A percentile compares a stretch with the other conserved stretches of the same genome.
These are phyloP conservation scores for Euplexia lucipara DNA, from an alignment of 2,888 invertebrate genomes.

Conservation along the genomic window DNA sequence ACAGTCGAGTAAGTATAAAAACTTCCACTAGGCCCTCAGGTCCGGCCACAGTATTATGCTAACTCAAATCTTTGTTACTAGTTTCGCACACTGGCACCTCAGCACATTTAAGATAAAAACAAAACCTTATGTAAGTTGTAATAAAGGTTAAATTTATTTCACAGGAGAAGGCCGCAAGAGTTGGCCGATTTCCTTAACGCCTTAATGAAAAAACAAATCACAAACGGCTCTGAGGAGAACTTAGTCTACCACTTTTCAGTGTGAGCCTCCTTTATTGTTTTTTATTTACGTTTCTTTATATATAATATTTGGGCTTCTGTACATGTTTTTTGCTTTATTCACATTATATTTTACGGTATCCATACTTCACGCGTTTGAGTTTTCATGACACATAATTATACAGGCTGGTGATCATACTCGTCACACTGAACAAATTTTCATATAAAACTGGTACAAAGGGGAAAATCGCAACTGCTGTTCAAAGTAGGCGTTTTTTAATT, in stretches of 20 bases:
- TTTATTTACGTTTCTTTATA: conserved; percentile 74
- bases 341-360: conserved; percentile 3
- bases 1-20: too few relatives aligned
- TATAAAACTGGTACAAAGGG: neutral
- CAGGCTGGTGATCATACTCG: conserved; percentile 10
- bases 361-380: neutral
- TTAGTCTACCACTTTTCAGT: conserved; percentile 91
- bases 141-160: conserved; percentile 81
- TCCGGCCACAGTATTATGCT: conserved; percentile 13
- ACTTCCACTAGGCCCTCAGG: neutral
- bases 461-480: too few relatives aligned
- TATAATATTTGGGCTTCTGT: conserved; percentile 67
- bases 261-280: conserved; percentile 86
- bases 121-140: conserved; percentile 41
- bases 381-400: neutral
- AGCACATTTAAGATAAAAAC: conserved; percentile 17
- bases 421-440: neutral
- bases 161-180: conserved; percentile 90
- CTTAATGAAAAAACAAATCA: conserved; percentile 85
- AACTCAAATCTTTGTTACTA: conserved; percentile 18
- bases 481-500: too few relatives aligned
- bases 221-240: conserved; percentile 84
- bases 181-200: conserved; percentile 90
- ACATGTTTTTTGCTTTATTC: conserved; percentile 57
- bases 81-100: conserved; percentile 28